Evolutionary conservation across 2,797 vertebrate species (phyloP).

Genomic region (Halcyon badia): DNA sequence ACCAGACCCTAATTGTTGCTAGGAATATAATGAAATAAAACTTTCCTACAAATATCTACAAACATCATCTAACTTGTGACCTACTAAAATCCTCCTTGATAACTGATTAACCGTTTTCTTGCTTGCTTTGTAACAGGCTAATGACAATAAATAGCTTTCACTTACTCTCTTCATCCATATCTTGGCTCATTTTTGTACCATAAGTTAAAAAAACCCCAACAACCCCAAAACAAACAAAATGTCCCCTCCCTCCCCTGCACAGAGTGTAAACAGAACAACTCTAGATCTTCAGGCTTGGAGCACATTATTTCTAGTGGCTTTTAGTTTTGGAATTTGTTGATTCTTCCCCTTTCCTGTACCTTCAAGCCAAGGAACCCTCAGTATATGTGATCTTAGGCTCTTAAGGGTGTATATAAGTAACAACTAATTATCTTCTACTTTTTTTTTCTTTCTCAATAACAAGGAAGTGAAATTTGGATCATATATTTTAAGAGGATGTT

Average conservation of each 20-base stretch:
- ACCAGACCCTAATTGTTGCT: background rate
- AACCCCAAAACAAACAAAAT: background rate
- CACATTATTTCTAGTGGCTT: background rate
- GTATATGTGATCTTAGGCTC: background rate
- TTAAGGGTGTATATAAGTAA: conserved; percentile 11
- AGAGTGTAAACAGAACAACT: background rate
- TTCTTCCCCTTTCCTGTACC: background rate
- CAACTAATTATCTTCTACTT: background rate
- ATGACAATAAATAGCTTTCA: conserved; percentile 38
- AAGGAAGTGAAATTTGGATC: background rate
- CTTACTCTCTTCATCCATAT: background rate
- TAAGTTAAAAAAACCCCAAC: background rate
- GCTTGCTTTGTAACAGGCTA: conserved; percentile 49
- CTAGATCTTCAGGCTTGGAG: background rate
- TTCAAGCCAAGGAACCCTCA: background rate
- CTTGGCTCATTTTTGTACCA: background rate
- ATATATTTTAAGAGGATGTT: background rate
- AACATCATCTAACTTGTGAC: conserved; percentile 29
- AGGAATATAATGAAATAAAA: background rate
- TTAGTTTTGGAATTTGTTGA: background rate
- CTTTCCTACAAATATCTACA: conserved; percentile 11
- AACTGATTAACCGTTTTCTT: conserved; percentile 29
- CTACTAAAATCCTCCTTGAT: conserved; percentile 52
- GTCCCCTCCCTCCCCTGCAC: background rate
- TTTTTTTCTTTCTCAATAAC: background rate